Evolutionary conservation across 1,140 invertebrate species (phyloP).

Genomic region (Scaptodrosophila lebanonensis): DNA sequence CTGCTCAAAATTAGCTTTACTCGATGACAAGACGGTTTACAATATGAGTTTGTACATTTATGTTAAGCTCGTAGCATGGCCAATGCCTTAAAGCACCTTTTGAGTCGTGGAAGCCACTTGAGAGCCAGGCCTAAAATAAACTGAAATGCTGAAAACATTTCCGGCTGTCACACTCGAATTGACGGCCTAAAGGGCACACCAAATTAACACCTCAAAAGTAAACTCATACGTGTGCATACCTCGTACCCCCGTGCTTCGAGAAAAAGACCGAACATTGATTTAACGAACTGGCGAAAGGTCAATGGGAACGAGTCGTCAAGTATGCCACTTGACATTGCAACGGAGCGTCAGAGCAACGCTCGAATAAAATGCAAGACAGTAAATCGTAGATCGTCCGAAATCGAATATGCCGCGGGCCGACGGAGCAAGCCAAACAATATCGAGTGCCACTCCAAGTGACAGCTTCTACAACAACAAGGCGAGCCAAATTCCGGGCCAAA

Average conservation of each 20-base stretch:
- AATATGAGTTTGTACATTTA: too few relatives aligned
- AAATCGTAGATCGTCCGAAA: too few relatives aligned
- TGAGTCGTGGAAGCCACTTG: too few relatives aligned
- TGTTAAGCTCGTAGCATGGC: too few relatives aligned
- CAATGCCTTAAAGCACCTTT: too few relatives aligned
- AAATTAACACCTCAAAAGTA: constrained; percentile 65
- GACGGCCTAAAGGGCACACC: neutral
- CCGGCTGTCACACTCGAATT: neutral
- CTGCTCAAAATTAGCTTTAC: neutral
- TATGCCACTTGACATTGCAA: constrained; percentile 54
- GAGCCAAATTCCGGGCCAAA: too few relatives aligned
- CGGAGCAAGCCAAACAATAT: constrained; percentile 3
- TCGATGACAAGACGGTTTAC: neutral
- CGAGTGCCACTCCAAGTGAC: constrained; percentile 23
- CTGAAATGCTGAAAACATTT: constrained; percentile 24
- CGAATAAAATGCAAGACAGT: constrained; percentile 7
- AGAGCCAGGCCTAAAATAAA: constrained; percentile 27
- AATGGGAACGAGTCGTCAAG: constrained; percentile 24
- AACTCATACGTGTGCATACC: constrained; percentile 16
- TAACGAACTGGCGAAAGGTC: constrained; percentile 44
- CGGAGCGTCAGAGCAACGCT: neutral
- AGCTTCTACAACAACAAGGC: neutral
- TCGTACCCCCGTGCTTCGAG: too few relatives aligned
- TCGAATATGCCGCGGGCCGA: too few relatives aligned
- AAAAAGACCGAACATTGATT: constrained; percentile 3